phyloP scores from a whole-genome alignment of 1,140 invertebrate genomes.

The Thaumetopoea pityocampa region DNA sequence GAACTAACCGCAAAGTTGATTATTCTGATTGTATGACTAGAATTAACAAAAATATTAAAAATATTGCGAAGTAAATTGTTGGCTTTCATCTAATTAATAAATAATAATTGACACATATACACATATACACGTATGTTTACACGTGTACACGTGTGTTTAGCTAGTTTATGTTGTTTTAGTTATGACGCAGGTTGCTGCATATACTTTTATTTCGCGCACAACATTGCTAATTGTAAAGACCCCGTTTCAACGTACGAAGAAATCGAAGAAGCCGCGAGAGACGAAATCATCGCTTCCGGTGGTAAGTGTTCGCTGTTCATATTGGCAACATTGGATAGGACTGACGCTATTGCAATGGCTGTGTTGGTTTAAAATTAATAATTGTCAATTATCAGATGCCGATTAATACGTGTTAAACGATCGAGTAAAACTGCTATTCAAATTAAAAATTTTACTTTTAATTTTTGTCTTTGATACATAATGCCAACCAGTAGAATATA shows the following conservation, averaged over 20 bases:
- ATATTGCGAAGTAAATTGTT: too few relatives aligned
- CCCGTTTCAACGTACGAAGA: conserved; percentile 90
- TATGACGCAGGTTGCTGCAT: conserved; percentile 98
- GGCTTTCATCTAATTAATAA: too few relatives aligned
- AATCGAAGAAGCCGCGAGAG: conserved; percentile 88
- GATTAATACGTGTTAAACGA: conserved; percentile 6
- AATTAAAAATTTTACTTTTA: background rate
- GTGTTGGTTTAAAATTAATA: conserved; percentile 4
- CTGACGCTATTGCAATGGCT: too few relatives aligned
- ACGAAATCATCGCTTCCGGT: conserved; percentile 93
- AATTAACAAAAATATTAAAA: too few relatives aligned
- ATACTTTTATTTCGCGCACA: conserved; percentile 98
- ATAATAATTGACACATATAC: too few relatives aligned
- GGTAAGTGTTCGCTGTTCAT: conserved; percentile 67
- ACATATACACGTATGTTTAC: too few relatives aligned
- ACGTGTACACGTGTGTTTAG: too few relatives aligned
- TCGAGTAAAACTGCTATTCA: conserved; percentile 4
- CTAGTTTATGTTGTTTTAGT: conserved; percentile 29
- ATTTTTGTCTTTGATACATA: background rate
- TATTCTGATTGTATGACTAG: too few relatives aligned
- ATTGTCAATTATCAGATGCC: conserved; percentile 1
- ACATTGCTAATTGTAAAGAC: conserved; percentile 77
- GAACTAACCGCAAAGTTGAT: too few relatives aligned
- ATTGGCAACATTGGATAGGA: background rate
- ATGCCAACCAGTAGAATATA: too few relatives aligned